Evolutionary conservation across 2,797 vertebrate genomes (phyloP).

Genomic region (Gallinago stenura): DNA sequence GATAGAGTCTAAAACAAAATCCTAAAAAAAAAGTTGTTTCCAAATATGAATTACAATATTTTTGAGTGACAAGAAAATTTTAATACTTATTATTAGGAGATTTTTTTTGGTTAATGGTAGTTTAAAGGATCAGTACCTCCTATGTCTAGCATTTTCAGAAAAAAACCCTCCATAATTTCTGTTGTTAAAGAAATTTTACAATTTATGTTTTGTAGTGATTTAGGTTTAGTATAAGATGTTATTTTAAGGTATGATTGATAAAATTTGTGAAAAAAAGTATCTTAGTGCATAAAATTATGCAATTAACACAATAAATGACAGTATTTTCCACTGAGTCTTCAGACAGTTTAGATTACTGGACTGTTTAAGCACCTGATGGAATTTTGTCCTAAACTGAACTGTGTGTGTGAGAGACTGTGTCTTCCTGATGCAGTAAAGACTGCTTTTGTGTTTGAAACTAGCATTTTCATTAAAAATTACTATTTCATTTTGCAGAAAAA

Average conservation of each 20-base stretch:
- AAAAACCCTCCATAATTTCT: not conserved
- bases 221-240: not conserved
- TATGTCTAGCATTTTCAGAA: not conserved
- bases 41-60: slow-evolving; percentile 29
- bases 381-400: not conserved
- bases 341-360: not conserved
- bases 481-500: too few species aligned
- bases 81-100: not conserved
- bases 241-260: not conserved
- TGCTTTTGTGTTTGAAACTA: not conserved
- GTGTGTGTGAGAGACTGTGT: not conserved
- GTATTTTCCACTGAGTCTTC: not conserved
- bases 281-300: not conserved
- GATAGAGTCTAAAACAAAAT: slow-evolving; percentile 16
- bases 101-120: not conserved
- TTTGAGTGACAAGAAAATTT: slow-evolving; percentile 38
- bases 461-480: not conserved
- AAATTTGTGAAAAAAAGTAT: not conserved
- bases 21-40: slow-evolving; percentile 12
- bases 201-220: not conserved
- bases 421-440: not conserved
- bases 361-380: not conserved
- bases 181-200: not conserved
- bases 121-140: slow-evolving; percentile 7
- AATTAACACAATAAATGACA: not conserved